Percentiles rank a stretch among this genome's conserved stretches.
Conservation (phyloP, 2,888 invertebrate species). For the Caenorhabditis wallacei region DNA sequence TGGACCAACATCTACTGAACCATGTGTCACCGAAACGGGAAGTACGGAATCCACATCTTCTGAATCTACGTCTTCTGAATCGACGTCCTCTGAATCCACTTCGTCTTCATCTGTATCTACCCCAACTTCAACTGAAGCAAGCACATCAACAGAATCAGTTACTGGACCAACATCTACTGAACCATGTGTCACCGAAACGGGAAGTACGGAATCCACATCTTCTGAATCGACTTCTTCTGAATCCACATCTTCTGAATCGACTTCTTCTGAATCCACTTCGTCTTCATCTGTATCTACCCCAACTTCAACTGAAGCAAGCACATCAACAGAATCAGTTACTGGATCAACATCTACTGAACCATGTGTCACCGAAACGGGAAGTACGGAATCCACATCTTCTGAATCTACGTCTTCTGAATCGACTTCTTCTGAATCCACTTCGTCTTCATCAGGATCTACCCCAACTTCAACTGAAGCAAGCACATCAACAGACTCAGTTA, state of each 20-base stretch:
- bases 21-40: too few relatives aligned
- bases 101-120: not conserved
- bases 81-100: not conserved
- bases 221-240: too few relatives aligned
- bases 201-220: not conserved
- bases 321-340: not conserved
- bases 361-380: not conserved
- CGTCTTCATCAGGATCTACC: not conserved
- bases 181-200: constrained; percentile 3
- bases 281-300: not conserved
- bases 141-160: not conserved
- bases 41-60: not conserved
- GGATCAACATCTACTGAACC: not conserved
- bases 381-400: too few relatives aligned
- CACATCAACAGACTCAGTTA: not conserved
- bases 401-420: not conserved
- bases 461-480: not conserved
- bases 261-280: not conserved
- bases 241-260: not conserved
- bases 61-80: not conserved
- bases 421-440: not conserved
- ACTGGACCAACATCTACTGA: not conserved
- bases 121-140: too few relatives aligned
- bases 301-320: not conserved
- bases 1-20: too few relatives aligned